These are phyloP conservation scores for Sinopyrophorus schimmeli DNA, from an alignment of 2,888 invertebrate genomes.

Conservation along the genomic window DNA sequence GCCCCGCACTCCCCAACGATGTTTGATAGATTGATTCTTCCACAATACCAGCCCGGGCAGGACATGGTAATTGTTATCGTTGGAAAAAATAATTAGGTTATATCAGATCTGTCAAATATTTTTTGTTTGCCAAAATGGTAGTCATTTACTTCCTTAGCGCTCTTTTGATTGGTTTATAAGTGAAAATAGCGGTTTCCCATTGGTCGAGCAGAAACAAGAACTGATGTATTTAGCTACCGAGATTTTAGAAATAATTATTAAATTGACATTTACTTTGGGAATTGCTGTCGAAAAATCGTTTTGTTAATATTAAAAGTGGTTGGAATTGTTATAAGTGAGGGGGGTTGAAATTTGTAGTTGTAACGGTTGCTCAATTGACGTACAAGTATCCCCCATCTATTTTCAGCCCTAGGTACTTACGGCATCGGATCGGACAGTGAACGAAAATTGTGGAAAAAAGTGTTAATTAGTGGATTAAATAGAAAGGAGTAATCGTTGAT, in stretches of 20 bases:
- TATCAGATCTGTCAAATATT: slow-evolving; percentile 34
- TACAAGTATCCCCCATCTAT: slow-evolving; percentile 67
- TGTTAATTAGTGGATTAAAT: slow-evolving; percentile 48
- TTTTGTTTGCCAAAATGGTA: slow-evolving; percentile 36
- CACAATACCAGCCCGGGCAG: slow-evolving; percentile 87
- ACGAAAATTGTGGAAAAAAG: slow-evolving; percentile 64
- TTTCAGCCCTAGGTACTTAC: slow-evolving; percentile 74
- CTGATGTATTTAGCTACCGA: slow-evolving; percentile 30
- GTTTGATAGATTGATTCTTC: slow-evolving; percentile 67
- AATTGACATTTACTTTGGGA: not conserved
- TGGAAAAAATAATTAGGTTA: slow-evolving; percentile 37
- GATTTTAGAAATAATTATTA: slow-evolving; percentile 8
- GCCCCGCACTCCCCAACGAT: slow-evolving; percentile 83
- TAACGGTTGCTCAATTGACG: slow-evolving; percentile 20
- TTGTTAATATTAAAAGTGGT: slow-evolving; percentile 8
- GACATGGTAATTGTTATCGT: slow-evolving; percentile 29
- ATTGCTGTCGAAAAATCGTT: slow-evolving; percentile 10
- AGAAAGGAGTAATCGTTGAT: slow-evolving; percentile 28
- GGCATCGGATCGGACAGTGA: slow-evolving; percentile 64
- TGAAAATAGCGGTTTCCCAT: slow-evolving; percentile 39
- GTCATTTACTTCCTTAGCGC: slow-evolving; percentile 36
- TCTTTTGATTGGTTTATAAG: slow-evolving; percentile 36
- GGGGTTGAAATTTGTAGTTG: slow-evolving; percentile 12
- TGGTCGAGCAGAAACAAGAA: slow-evolving; percentile 39
- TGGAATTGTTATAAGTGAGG: not conserved